These are phyloP conservation scores for Cranoglanis bouderius DNA, from an alignment of 2,113 vertebrate species.

Conservation along the genomic window DNA sequence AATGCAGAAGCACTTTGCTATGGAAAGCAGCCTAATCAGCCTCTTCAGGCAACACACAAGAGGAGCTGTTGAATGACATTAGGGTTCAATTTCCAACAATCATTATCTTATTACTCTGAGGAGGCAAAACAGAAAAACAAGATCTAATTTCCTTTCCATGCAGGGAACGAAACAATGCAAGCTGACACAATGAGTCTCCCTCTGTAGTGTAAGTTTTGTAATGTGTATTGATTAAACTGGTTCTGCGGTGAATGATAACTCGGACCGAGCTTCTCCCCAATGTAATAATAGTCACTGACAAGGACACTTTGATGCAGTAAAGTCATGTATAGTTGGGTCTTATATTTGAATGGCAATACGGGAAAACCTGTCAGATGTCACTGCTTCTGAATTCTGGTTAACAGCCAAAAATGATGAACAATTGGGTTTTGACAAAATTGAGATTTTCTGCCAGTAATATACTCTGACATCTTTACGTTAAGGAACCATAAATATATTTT, in stretches of 20 bases:
- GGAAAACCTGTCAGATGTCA: not conserved
- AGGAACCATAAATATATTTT: not conserved
- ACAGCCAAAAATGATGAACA: not conserved
- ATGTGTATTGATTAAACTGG: conserved; percentile 23
- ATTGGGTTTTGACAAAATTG: not conserved
- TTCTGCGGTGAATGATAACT: not conserved
- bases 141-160: conserved; percentile 52
- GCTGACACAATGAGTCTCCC: conserved; percentile 19
- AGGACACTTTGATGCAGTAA: not conserved
- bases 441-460: not conserved
- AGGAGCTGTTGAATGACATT: conserved; percentile 56
- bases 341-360: not conserved
- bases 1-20: conserved; percentile 51
- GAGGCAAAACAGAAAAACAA: conserved; percentile 56
- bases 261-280: not conserved
- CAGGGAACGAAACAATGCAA: conserved; percentile 38
- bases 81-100: conserved; percentile 54
- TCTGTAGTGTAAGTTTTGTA: conserved; percentile 8
- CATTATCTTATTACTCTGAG: conserved; percentile 60
- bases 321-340: conserved; percentile 1
- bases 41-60: conserved; percentile 58
- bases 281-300: not conserved
- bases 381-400: not conserved
- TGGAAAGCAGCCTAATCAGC: conserved; percentile 56
- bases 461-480: not conserved